Evolutionary conservation across 2,888 invertebrate genomes (phyloP), one percentile per base, ranked within the genome.

Genomic region (Heliothis peltigera): DNA sequence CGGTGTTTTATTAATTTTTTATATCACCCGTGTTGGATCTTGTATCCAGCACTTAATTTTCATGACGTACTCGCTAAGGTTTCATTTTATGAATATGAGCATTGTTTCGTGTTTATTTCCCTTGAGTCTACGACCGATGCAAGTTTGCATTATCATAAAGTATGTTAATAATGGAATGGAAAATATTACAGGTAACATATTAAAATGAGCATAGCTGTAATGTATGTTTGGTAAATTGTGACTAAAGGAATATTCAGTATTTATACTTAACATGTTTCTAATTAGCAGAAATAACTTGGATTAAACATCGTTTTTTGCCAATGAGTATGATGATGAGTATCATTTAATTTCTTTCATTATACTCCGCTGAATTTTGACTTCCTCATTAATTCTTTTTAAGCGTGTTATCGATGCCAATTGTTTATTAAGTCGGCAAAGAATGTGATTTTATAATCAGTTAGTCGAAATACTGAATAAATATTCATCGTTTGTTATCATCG

Each of bases 11-110:
- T 85, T 84, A 81, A 70, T 80, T 73, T 79, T 84, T 84, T 85
- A 81, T 86, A 80, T 75, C 77, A 72, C 64, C 77, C 70, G 73
- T 77, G 77, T 69, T 68, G 79, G 81, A 83, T 85, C 82, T 77
- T 80, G 75, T 89, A 79, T 85, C 85, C 81, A 79, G 75, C 81
- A 84, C 81, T 85, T 82, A 81, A 82, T 84, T 83, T 80, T 75
- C 75, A 69, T 68, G 76, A 72, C 70, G 68, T 75, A 76, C 65
- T 62, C 77, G 64, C 76, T 68, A 65, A 67, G 62, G 70, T 79
- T 81, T 71, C 61, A 46, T 72, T 66, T 67, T 78, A 80, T 81
- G 65, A 68, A 77, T 64, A 65, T 55, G 59, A 61, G 55, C 49
- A 69, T 67, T 71, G 74, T 72, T 75, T 64, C 42, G 51, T 64